Evolutionary conservation across 2,888 invertebrate genomes (phyloP), one percentile per base, ranked within the genome.

Genomic region (Synanthedon formicaeformis): DNA sequence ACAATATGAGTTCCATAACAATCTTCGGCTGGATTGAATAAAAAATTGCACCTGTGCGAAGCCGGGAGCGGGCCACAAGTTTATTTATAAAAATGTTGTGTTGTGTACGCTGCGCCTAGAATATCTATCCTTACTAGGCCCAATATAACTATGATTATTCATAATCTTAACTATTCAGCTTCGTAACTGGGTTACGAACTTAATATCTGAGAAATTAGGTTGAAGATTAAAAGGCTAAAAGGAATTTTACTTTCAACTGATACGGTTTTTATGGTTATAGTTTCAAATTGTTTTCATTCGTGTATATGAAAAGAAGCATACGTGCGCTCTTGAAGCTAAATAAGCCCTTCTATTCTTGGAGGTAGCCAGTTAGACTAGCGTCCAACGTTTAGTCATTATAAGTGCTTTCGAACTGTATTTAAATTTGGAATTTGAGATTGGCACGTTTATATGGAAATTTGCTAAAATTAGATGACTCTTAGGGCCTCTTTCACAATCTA

Each of bases 281-380:
- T 45, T 13, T n/a, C 0, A 14, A 45, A 13, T 45, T 8, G n/a
- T 45, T 13, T 13, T 13, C 5, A 45, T 45, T 58, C 53, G 55
- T 23, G 23, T 23, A 58, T 57, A 57, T 68, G 69, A 73, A 66
- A 70, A 63, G 65, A 70, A 70, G 58, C 72, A 76, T 71, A 64
- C 66, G 65, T 49, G 16, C 5, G 16, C 62, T 55, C 41, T 41
- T 51, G 54, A 18, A 53, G 63, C 58, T 59, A 51, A 61, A 64
- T 62, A 62, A 62, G 40, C 41, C 53, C 59, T 54, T 60, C 71
- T 74, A 72, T 71, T 71, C 62, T 64, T 59, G 49, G 49, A 49
- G 49, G 49, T 49, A 18, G 59, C 58, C 59, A 62, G 61, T 63
- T 65, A 63, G 60, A 64, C 57, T 62, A 34, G 34, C 34, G 10